Base-by-base conservation (phyloP, 1,140 invertebrate species). In the Vanessa tameamea region DNA sequence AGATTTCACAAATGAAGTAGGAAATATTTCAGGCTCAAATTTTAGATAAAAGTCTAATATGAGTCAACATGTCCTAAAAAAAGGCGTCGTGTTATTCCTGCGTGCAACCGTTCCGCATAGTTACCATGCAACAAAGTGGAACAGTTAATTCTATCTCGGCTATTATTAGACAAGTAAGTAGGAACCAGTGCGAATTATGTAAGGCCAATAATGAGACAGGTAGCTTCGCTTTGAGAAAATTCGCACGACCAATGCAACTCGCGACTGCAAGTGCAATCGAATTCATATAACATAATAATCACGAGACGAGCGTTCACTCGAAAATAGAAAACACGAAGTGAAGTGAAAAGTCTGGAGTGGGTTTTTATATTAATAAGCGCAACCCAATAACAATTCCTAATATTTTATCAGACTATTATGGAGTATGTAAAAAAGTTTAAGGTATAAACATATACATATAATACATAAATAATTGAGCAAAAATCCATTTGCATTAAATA, bases 151-250 rank as follows among this genome's bases (percentile, higher is more conserved):
- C 50, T 31, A 20, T 16, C 66, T 37, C 65, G 47, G 15, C 16
- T 69, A 69, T 59, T 57, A 69, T 69, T 69, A 69, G 66, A 43
- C 37, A n/a, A 26, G 51, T 47, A 23, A 9, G 66, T 51, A 37
- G 47, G 48, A 31, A 16, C 50, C 50, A 26, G 12, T 15, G 23
- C 12, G 31, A 37, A 26, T 37, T 61, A 37, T 61, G 57, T 61
- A 61, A 61, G 57, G 26, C 13, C 26, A 61, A 61, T 61, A 57
- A 57, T 12, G 55, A 57, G 57, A 59, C 55, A 59, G 55, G 55
- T 59, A 14, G 55, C 20, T 26, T 37, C 8, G 55, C 13, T 15
- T 15, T 51, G n/a, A 6, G 9, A 20, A 61, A 13, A 20, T 23
- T 57, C 53, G 20, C 53, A 57, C 23, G 53, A n/a, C 9, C 16